Evolutionary conservation across 2,888 invertebrate species (phyloP).

Genomic region (Urechis unicinctus): DNA sequence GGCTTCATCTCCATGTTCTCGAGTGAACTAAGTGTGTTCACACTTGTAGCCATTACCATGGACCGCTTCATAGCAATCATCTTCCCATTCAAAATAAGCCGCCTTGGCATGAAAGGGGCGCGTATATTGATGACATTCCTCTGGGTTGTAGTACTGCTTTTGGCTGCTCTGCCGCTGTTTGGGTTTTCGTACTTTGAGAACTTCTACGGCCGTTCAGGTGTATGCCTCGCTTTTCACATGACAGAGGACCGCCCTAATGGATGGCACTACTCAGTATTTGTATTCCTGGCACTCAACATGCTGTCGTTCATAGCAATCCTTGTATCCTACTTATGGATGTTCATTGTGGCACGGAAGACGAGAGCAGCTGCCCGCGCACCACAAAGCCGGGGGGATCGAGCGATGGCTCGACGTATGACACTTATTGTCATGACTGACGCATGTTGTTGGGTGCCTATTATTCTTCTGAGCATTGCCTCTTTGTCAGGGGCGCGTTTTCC

Average conservation of each 20-base stretch:
- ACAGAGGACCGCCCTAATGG: slow-evolving; percentile 54
- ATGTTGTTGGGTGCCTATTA: slow-evolving; percentile 56
- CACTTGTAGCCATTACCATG: slow-evolving; percentile 50
- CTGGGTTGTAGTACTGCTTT: slow-evolving; percentile 33
- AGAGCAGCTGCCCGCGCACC: slow-evolving; percentile 45
- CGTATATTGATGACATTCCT: slow-evolving; percentile 33
- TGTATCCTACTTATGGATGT: slow-evolving; percentile 55
- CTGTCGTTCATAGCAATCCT: slow-evolving; percentile 53
- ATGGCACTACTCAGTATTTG: slow-evolving; percentile 56
- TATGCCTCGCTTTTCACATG: slow-evolving; percentile 55
- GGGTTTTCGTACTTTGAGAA: slow-evolving; percentile 43
- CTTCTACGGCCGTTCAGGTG: slow-evolving; percentile 56
- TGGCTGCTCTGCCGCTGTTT: slow-evolving; percentile 33
- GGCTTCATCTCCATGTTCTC: slow-evolving; percentile 49
- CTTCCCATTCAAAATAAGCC: slow-evolving; percentile 39
- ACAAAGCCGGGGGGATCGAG: slow-evolving; percentile 45
- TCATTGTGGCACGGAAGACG: slow-evolving; percentile 52
- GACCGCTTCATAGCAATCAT: slow-evolving; percentile 50
- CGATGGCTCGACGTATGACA: slow-evolving; percentile 55
- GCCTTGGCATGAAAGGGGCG: slow-evolving; percentile 36
- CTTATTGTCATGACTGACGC: slow-evolving; percentile 56
- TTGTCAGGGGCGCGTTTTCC: slow-evolving; percentile 45
- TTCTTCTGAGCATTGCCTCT: slow-evolving; percentile 53
- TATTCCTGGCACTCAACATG: slow-evolving; percentile 55
- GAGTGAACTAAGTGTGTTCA: slow-evolving; percentile 51